Conservation (phyloP, 1,140 invertebrate genomes). For the Tetragnatha versicolor region DNA sequence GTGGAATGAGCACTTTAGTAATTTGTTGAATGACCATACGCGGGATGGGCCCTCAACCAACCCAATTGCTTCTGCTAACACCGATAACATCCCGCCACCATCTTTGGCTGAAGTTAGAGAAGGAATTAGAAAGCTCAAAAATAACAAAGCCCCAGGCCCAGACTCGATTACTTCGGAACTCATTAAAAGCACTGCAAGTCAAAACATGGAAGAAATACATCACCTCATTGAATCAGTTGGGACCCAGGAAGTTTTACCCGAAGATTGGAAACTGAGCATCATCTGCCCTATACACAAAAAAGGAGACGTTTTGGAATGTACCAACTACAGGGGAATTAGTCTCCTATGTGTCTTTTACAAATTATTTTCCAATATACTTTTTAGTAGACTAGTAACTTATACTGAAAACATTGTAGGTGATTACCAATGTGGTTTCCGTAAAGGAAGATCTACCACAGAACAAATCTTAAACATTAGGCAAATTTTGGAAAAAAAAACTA, state of each 20-base stretch:
- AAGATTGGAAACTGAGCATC: background rate
- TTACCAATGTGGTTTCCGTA: no score
- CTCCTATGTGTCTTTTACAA: background rate
- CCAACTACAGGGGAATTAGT: background rate
- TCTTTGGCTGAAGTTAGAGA: background rate
- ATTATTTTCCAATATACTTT: background rate
- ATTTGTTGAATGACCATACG: background rate
- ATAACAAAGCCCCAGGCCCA: background rate
- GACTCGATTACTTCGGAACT: background rate
- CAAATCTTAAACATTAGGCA: no score
- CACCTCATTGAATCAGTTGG: background rate
- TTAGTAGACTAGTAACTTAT: background rate
- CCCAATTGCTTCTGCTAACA: background rate
- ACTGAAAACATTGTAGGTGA: no score
- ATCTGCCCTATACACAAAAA: background rate
- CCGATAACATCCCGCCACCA: background rate
- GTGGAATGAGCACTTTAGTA: background rate
- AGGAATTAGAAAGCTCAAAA: background rate
- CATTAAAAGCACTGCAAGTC: background rate
- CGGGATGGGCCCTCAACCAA: background rate
- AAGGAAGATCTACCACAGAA: no score
- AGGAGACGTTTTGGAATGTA: background rate
- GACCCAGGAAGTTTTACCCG: background rate
- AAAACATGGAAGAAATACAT: no score
- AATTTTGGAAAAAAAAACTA: no score